Base-by-base conservation (phyloP, 1,140 invertebrate genomes). In the Phymastichus coffea region DNA sequence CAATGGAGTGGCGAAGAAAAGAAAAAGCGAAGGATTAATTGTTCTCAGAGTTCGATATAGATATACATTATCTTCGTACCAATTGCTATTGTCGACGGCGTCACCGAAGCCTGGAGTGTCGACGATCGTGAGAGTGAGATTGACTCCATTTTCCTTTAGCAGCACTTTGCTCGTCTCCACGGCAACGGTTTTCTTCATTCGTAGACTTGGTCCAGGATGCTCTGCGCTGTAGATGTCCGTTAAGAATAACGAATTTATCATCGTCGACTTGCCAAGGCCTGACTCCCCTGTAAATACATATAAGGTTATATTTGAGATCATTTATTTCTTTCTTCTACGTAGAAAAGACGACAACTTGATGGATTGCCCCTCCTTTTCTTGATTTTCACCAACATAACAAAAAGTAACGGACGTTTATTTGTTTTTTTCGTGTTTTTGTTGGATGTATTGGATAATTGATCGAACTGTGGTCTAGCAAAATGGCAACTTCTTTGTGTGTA, bases 181-280 rank as follows among this genome's bases (percentile, higher is more conserved):
- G 61, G 92, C 86, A 33, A 97, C 92, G 0, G 94, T 96, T 80
- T 96, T 96, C 78, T 95, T 95, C 38, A 94, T 87, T 48, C 93
- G 83, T 63, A 91, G 85, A 70, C 92, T 95, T 1, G 94, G 93
- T 10, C 94, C 94, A 12, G 92, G 92, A 80, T 94, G 88, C 70
- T 94, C 92, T 43, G 86, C 81, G 69, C 93, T 93, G 79, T 98
- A 97, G 66, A 98, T 92, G 68, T 99, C 98, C 57, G 97, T 91
- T 46, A 99, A 83, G 81, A 99, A 99, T 86, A 99, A 90, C n/a
- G 97, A 98, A 82, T 99, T 99, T 73, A 99, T 97, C 68, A 99
- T 83, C 8, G 98, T 99, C 9, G 96, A 98, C 82, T 99, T 99
- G 23, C 98, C 98, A 25, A 99, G 81, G 10, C 97, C 97, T 20